phyloP scores from a whole-genome alignment of 2,888 invertebrate species.

The Torymus texanus region DNA sequence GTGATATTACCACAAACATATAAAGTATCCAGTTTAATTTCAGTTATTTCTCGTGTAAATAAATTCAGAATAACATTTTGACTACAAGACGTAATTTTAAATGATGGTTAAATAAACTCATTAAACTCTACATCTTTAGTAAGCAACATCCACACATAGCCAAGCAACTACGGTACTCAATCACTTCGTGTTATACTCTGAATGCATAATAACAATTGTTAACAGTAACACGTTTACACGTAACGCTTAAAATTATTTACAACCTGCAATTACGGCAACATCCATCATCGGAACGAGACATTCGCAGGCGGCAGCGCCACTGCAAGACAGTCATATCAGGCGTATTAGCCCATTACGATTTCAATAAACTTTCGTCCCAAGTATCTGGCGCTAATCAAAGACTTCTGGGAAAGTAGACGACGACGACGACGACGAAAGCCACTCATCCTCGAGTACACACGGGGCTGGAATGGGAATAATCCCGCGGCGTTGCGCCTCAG shows the following conservation, averaged over 20 bases:
- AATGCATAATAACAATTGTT: background rate
- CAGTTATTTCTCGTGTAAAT: no score
- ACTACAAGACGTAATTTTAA: no score
- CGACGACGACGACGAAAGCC: constrained; percentile 24
- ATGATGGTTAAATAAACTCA: no score
- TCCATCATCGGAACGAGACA: background rate
- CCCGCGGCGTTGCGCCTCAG: constrained; percentile 31
- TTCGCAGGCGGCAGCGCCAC: no score
- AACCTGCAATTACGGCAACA: background rate
- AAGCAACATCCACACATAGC: no score
- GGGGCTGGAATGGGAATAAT: constrained; percentile 5
- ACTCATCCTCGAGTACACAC: constrained; percentile 12
- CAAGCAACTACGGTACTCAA: background rate
- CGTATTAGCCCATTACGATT: background rate
- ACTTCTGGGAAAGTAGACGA: background rate
- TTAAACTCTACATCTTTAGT: no score
- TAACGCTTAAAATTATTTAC: background rate
- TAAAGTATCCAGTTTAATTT: no score
- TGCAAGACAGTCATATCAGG: background rate
- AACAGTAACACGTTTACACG: background rate
- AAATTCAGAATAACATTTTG: no score
- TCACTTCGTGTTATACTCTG: background rate
- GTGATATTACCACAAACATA: no score
- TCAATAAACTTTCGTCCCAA: constrained; percentile 18
- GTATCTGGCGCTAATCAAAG: constrained; percentile 11